Evolutionary conservation across 2,113 vertebrate species (phyloP).

Genomic region (Cryptomyrus ogoouensis): DNA sequence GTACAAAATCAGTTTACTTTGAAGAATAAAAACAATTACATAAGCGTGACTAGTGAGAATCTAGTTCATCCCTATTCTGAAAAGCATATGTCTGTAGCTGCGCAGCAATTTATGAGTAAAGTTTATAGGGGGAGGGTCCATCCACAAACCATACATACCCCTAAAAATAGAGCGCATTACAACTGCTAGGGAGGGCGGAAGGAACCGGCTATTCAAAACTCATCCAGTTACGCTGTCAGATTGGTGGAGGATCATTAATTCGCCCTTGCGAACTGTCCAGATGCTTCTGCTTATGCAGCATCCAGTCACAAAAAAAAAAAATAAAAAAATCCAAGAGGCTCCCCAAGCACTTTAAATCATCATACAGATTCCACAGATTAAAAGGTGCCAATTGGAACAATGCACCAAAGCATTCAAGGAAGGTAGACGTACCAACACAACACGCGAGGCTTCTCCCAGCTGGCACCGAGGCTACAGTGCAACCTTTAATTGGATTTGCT

Average conservation of each 20-base stretch:
- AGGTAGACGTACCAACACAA: neutral
- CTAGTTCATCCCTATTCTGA: neutral
- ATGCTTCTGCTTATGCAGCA: neutral
- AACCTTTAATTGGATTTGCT: constrained; percentile 27
- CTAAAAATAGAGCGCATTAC: neutral
- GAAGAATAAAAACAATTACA: neutral
- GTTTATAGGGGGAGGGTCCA: neutral
- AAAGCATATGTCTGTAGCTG: neutral
- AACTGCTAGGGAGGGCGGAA: neutral
- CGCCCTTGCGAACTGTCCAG: neutral
- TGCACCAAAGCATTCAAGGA: neutral
- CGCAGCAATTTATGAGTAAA: neutral
- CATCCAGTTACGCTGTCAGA: neutral
- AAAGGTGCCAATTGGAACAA: neutral
- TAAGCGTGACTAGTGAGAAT: neutral
- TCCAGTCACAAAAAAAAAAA: neutral
- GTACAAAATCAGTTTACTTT: neutral
- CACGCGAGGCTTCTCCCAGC: neutral
- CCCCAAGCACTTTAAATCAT: neutral
- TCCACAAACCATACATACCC: neutral
- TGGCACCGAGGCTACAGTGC: neutral
- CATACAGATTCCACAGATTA: neutral
- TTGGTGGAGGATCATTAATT: neutral
- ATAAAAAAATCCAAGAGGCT: neutral
- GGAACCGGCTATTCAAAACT: neutral